Evolutionary conservation across 2,113 vertebrate species (phyloP).

Genomic region (Corapipo altera): DNA sequence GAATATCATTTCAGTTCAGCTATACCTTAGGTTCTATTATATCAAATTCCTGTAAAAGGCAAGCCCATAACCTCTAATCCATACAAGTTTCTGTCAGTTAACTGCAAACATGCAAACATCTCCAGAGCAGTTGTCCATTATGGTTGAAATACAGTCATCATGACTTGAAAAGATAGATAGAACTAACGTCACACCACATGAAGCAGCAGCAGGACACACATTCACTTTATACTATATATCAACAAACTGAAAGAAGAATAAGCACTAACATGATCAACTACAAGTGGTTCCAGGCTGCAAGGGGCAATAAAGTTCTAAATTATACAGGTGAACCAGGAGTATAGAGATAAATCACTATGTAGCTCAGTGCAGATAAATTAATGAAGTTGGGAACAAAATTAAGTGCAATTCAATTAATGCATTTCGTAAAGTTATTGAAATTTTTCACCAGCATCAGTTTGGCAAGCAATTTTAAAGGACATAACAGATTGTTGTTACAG

Average conservation of each 20-base stretch:
- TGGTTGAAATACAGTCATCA: not conserved
- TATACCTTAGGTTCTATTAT: not conserved
- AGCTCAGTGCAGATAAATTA: not conserved
- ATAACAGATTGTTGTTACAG: not conserved
- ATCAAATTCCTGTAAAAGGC: not conserved
- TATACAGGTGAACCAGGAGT: not conserved
- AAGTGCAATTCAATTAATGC: not conserved
- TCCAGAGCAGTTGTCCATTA: not conserved
- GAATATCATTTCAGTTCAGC: not conserved
- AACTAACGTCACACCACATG: not conserved
- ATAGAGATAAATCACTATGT: not conserved
- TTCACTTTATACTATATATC: not conserved
- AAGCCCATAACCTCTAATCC: not conserved
- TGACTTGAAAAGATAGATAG: not conserved
- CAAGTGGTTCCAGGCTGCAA: not conserved
- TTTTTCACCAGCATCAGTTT: not conserved
- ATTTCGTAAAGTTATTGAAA: conserved; percentile 10
- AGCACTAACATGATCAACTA: not conserved
- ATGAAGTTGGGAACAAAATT: not conserved
- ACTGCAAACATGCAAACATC: not conserved
- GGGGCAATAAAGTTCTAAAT: not conserved
- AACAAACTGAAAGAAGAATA: not conserved
- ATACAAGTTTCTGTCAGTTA: not conserved
- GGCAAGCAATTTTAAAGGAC: not conserved
- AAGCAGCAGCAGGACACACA: not conserved